Evolutionary conservation across 1,140 invertebrate genomes (phyloP).

Genomic region (Neocloeon triangulifer): DNA sequence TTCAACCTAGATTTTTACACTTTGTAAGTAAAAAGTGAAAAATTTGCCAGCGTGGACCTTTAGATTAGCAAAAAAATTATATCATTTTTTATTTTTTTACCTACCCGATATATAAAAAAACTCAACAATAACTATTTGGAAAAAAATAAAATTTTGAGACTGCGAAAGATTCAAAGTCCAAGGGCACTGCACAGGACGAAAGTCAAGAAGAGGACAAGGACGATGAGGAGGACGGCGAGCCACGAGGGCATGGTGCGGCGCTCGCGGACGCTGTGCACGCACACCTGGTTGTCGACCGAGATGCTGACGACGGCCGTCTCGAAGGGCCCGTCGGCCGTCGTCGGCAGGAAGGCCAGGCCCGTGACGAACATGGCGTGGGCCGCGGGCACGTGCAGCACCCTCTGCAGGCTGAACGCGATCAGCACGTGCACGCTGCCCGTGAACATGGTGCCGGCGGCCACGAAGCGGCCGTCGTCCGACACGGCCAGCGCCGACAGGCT

Average conservation of each 20-base stretch:
- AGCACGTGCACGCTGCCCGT: slow-evolving; percentile 76
- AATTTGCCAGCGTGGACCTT: no score
- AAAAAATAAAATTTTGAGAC: no score
- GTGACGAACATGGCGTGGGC: slow-evolving; percentile 90
- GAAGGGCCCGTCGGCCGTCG: no score
- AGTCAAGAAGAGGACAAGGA: slow-evolving; percentile 45
- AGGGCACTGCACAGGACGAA: slow-evolving; percentile 58
- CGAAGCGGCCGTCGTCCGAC: slow-evolving; percentile 71
- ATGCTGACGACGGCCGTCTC: slow-evolving; percentile 79
- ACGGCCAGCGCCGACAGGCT: slow-evolving; percentile 68
- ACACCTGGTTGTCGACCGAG: slow-evolving; percentile 83
- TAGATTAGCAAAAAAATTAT: no score
- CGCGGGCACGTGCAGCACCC: slow-evolving; percentile 50
- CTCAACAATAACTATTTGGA: no score
- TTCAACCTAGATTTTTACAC: no score
- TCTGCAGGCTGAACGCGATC: slow-evolving; percentile 75
- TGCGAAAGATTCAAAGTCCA: no score
- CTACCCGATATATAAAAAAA: no score
- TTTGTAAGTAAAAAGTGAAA: no score
- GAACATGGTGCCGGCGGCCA: slow-evolving; percentile 82
- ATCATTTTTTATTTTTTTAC: no score
- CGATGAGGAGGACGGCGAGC: slow-evolving; percentile 45
- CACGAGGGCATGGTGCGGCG: slow-evolving; percentile 60
- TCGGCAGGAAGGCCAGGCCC: slow-evolving; percentile 70
- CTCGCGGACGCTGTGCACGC: slow-evolving; percentile 66